Conservation (phyloP, 2,888 invertebrate genomes). For the Agonopterix heracliana region DNA sequence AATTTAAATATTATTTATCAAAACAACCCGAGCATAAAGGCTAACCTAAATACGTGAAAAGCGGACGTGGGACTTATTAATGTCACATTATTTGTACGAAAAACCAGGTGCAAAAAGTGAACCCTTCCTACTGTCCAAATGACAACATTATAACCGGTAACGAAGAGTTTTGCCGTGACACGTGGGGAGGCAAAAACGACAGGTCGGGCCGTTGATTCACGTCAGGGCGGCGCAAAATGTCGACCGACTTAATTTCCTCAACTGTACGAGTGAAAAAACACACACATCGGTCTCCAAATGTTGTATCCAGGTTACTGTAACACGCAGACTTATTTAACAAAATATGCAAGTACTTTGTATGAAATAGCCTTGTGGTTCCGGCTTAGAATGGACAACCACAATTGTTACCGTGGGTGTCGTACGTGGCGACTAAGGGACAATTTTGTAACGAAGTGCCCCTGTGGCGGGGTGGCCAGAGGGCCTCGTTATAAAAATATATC, state of each 20-base stretch:
- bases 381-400: no score
- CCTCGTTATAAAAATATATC: no score
- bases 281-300: no score
- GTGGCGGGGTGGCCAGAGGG: no score
- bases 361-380: no score
- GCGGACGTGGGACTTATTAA: conserved; percentile 55
- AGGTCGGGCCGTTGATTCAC: conserved; percentile 15
- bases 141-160: conserved; percentile 49
- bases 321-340: no score
- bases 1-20: conserved; percentile 28
- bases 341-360: no score
- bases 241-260: conserved; percentile 7
- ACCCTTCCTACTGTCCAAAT: conserved; percentile 52
- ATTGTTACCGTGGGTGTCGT: no score
- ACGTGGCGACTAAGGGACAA: no score
- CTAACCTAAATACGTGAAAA: conserved; percentile 48
- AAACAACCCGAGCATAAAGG: conserved; percentile 31
- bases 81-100: conserved; percentile 55
- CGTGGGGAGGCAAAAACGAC: conserved; percentile 16
- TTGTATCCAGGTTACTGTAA: no score
- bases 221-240: conserved; percentile 8
- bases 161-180: conserved; percentile 17
- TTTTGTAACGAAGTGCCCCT: no score
- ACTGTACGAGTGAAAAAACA: conserved; percentile 7
- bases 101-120: conserved; percentile 48